Percentiles rank a stretch among this genome's conserved stretches.
These are phyloP conservation scores for Chloroceryle amazona DNA, from an alignment of 2,797 vertebrate genomes.

Conservation along the genomic window DNA sequence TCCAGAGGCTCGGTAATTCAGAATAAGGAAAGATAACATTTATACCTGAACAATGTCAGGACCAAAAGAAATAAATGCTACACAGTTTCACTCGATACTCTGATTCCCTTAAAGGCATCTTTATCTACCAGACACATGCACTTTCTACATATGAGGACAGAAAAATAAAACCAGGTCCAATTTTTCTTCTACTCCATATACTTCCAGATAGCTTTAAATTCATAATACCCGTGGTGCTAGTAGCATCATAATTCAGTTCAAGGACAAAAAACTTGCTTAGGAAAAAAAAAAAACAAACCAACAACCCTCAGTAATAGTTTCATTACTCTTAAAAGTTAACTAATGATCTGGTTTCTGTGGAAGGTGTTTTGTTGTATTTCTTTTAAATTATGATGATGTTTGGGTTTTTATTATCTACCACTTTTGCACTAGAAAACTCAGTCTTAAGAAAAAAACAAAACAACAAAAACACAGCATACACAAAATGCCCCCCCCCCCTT, in stretches of 20 bases:
- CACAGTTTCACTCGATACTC: neutral
- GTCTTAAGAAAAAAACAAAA: neutral
- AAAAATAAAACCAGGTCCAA: neutral
- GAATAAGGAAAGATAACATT: neutral
- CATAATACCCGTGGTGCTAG: neutral
- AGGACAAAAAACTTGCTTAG: neutral
- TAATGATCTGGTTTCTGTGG: neutral
- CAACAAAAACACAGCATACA: neutral
- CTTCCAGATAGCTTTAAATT: neutral
- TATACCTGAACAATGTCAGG: neutral
- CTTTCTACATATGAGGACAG: neutral
- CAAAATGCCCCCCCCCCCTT: neutral
- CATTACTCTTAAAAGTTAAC: neutral
- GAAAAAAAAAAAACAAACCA: neutral
- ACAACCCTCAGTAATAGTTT: neutral
- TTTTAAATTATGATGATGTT: neutral
- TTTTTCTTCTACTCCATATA: neutral
- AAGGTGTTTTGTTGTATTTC: neutral
- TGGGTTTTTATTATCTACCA: neutral
- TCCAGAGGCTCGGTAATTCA: neutral
- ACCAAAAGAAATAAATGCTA: rapidly evolving
- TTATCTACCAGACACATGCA: neutral
- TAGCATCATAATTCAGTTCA: neutral
- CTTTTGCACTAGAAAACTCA: neutral
- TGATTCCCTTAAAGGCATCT: neutral